These are phyloP conservation scores for Iselma pallidipennis DNA, from an alignment of 2,888 invertebrate species.

Conservation along the genomic window DNA sequence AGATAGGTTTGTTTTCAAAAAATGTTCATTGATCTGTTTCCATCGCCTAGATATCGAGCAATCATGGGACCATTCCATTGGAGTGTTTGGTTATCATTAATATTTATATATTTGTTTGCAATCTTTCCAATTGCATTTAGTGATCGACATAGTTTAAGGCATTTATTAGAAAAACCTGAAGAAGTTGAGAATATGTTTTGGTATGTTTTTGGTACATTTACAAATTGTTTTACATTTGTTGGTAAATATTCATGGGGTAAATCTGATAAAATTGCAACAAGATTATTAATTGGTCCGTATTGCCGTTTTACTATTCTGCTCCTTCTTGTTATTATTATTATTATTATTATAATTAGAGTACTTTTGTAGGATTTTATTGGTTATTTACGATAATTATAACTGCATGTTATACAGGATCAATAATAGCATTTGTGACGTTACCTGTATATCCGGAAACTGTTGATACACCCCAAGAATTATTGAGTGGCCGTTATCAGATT, in stretches of 20 bases:
- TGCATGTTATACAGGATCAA: conserved; percentile 82
- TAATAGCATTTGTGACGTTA: conserved; percentile 81
- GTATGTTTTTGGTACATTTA: conserved; percentile 85
- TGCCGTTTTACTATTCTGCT: too few relatives aligned
- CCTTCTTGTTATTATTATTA: too few relatives aligned
- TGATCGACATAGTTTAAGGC: conserved; percentile 68
- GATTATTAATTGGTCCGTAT: conserved; percentile 69
- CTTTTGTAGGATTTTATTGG: conserved; percentile 75
- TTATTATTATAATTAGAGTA: too few relatives aligned
- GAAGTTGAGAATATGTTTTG: conserved; percentile 85
- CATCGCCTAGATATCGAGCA: conserved; percentile 75
- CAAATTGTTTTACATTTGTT: conserved; percentile 75
- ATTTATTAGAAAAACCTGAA: conserved; percentile 69
- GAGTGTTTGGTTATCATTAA: conserved; percentile 77
- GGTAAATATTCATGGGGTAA: conserved; percentile 73
- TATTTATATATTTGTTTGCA: conserved; percentile 70
- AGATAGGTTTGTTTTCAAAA: too few relatives aligned
- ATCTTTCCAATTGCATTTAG: conserved; percentile 77
- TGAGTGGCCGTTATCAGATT: conserved; percentile 69
- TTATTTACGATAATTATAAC: conserved; percentile 84
- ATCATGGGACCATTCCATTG: conserved; percentile 84
- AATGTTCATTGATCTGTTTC: too few relatives aligned
- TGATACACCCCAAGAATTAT: conserved; percentile 69
- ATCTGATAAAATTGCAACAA: conserved; percentile 69
- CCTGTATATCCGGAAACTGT: conserved; percentile 76